A percentile compares a stretch with the other conserved stretches of the same genome.
Evolutionary conservation across 2,113 vertebrate species (phyloP).

Genomic region (Verasper variegatus): DNA sequence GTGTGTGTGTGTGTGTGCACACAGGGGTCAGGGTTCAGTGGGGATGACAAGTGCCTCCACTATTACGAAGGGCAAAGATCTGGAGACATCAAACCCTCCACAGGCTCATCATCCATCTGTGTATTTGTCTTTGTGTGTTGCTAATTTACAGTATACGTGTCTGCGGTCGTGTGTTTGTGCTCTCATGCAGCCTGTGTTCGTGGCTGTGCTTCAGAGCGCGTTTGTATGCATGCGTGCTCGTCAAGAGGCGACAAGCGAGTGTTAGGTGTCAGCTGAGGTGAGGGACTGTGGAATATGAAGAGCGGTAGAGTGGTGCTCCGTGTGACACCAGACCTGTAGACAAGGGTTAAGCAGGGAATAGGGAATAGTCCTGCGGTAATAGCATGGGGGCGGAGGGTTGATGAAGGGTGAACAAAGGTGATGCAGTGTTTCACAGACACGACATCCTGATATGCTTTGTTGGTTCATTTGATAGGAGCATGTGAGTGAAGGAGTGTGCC

Average conservation of each 20-base stretch:
- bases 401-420: conserved; percentile 84
- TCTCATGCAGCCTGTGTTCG: conserved; percentile 30
- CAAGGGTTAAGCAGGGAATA: conserved; percentile 82
- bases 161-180: conserved; percentile 32
- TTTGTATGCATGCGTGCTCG: conserved; percentile 67
- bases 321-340: conserved; percentile 75
- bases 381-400: conserved; percentile 77
- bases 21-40: conserved; percentile 54
- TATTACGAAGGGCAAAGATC: conserved; percentile 59
- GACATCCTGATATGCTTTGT: conserved; percentile 81
- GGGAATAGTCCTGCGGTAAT: conserved; percentile 80
- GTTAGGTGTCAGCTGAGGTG: conserved; percentile 75
- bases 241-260: conserved; percentile 61
- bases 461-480: conserved; percentile 80
- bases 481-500: conserved; percentile 73
- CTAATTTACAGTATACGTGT: conserved; percentile 42
- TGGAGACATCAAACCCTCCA: conserved; percentile 64
- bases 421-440: conserved; percentile 79
- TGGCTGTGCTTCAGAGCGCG: conserved; percentile 30
- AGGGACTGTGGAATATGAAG: conserved; percentile 73
- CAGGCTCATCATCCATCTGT: conserved; percentile 52
- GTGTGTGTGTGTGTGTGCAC: neutral
- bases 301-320: conserved; percentile 70
- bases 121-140: conserved; percentile 33
- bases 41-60: conserved; percentile 55